Base-by-base conservation (phyloP, 2,113 vertebrate species). In the Peromyscus polionotus region DNA sequence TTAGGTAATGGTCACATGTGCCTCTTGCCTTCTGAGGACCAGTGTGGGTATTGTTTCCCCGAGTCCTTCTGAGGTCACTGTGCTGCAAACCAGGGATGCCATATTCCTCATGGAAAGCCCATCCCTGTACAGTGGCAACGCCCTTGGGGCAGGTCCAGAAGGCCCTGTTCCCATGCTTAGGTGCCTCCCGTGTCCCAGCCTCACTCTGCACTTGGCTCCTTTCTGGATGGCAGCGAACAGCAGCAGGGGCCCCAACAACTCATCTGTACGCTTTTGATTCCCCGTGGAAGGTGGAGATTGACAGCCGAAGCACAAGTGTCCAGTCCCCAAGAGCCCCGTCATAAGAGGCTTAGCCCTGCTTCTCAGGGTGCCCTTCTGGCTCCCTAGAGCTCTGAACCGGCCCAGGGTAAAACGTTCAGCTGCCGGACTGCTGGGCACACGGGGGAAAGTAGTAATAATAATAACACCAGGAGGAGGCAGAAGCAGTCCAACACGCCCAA, bases 221-320 rank as follows among this genome's bases (percentile, higher is more conserved):
- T 90, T 84, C 57, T 0, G 4, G 17, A 65, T 97, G 87, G 89
- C 96, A 90, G 98, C 95, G 76, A 90, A 9, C 90, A 93, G 77
- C 73, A 2, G 85, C 93, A 63, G 54, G 90, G 97, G 80, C n/a
- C 0, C 3, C 54, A 39, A n/a, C 94, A 96, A 80, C 94, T 98
- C 87, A 59, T 42, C 67, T 80, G 96, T 96, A 59, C 59, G 48
- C 31, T n/a, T 93, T 77, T 97, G 93, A 94, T 93, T 93, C 22
- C 3, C 54, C 36, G 1, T 94, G 91, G 96, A 98, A 89, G 31
- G 95, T 10, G 13, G 79, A 0, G 3, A 91, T 89, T 67, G 24
- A 45, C 76, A 13, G 91, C 97, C 80, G 16, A 83, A 93, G 63
- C 2, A 26, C 0, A 84, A 79, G 42, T 33, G 70, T 87, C 45